Percentiles rank a stretch among this genome's conserved stretches.
phyloP scores from a whole-genome alignment of 2,797 vertebrate species.

The Natrix natrix region DNA sequence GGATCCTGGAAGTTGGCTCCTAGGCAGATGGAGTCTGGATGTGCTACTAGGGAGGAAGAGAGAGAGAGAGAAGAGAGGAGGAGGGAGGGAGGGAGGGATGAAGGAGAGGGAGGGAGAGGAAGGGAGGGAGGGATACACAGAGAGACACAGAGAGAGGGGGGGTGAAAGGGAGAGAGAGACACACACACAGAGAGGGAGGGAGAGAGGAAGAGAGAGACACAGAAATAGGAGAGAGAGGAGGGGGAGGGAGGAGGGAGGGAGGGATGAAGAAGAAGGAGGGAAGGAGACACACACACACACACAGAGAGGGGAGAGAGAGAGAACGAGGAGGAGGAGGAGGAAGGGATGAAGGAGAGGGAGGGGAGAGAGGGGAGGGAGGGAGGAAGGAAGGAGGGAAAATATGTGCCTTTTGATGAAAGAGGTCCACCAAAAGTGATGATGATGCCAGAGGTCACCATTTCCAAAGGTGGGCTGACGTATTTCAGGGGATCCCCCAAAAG shows the following conservation, averaged over 20 bases:
- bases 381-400: too few relatives aligned
- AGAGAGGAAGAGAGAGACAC: too few relatives aligned
- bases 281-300: not conserved
- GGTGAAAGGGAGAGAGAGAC: too few relatives aligned
- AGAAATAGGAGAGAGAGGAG: not conserved
- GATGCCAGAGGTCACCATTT: not conserved
- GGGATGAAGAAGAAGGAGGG: too few relatives aligned
- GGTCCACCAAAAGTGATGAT: not conserved
- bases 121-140: not conserved
- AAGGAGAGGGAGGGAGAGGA: not conserved
- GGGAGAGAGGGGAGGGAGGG: not conserved
- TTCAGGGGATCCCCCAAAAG: not conserved
- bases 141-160: too few relatives aligned
- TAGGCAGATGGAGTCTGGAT: not conserved
- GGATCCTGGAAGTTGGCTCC: not conserved
- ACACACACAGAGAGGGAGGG: not conserved
- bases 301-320: rapidly evolving
- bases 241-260: too few relatives aligned
- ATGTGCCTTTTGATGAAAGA: not conserved
- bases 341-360: too few relatives aligned
- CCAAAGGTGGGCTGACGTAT: not conserved
- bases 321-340: not conserved
- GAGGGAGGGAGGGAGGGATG: not conserved
- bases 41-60: not conserved
- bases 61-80: not conserved